Conservation (phyloP, 1,140 invertebrate species). For the Drosophila funebris region DNA sequence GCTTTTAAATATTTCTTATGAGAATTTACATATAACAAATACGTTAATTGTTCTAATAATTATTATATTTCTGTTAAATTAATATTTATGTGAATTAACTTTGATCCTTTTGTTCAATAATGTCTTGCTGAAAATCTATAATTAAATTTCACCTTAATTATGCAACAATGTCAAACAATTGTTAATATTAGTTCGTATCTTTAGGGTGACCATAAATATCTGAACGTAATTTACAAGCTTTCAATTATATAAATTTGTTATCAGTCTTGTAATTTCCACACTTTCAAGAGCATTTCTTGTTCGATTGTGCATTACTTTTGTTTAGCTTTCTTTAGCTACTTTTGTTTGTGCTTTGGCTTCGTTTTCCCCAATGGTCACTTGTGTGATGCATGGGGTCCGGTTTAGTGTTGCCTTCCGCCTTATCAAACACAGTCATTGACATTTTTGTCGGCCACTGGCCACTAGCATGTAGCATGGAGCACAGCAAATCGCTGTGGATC, state of each 20-base stretch:
- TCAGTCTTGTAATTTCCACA: not conserved
- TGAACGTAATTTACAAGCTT: not conserved
- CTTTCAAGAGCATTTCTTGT: not conserved
- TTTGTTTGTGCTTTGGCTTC: slow-evolving; percentile 13
- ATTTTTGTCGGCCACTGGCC: slow-evolving; percentile 54
- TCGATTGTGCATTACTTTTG: not conserved
- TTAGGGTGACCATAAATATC: not conserved
- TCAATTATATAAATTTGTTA: not conserved
- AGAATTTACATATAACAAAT: too few species aligned
- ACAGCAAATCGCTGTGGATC: slow-evolving; percentile 24
- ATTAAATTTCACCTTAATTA: too few species aligned
- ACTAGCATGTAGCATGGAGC: slow-evolving; percentile 4
- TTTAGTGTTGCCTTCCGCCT: slow-evolving; percentile 35
- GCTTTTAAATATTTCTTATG: not conserved
- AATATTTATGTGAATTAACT: too few species aligned
- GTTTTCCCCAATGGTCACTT: slow-evolving; percentile 6
- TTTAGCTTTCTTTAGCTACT: slow-evolving; percentile 22
- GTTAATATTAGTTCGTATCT: not conserved
- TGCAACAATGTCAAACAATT: too few species aligned
- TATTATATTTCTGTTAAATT: not conserved
- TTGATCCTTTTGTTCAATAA: too few species aligned
- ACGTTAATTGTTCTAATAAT: too few species aligned
- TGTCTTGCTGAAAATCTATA: too few species aligned
- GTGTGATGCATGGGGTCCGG: slow-evolving; percentile 15
- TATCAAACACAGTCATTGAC: slow-evolving; percentile 58